These are phyloP conservation scores for Oryzias woworae DNA, from an alignment of 2,113 vertebrate species.

Conservation along the genomic window DNA sequence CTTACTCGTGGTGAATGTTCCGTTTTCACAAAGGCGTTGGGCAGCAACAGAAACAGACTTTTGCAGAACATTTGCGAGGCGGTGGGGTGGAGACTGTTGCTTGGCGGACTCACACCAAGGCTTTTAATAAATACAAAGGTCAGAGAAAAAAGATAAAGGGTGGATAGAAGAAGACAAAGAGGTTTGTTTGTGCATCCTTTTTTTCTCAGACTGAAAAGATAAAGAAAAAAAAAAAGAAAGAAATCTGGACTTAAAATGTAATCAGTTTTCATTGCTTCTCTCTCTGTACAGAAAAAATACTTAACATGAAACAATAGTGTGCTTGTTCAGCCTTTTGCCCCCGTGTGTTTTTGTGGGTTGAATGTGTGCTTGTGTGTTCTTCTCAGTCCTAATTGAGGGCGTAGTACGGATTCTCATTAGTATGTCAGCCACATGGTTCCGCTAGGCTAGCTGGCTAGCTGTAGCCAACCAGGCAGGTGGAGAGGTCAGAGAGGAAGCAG, in stretches of 20 bases:
- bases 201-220: conserved; percentile 31
- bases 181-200: conserved; percentile 41
- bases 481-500: conserved; percentile 45
- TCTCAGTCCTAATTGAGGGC: conserved; percentile 48
- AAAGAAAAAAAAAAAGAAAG: background rate
- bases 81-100: conserved; percentile 25
- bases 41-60: conserved; percentile 31
- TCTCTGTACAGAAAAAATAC: background rate
- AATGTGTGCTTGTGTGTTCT: conserved; percentile 20
- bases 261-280: no score
- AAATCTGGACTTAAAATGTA: no score
- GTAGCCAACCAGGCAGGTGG: conserved; percentile 54
- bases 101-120: conserved; percentile 28
- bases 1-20: background rate
- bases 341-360: conserved; percentile 13
- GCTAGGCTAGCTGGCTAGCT: conserved; percentile 36
- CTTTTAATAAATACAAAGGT: conserved; percentile 58
- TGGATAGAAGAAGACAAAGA: conserved; percentile 27
- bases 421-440: conserved; percentile 56
- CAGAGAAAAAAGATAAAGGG: conserved; percentile 48
- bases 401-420: conserved; percentile 57
- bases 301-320: conserved; percentile 38
- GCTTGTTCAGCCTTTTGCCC: conserved; percentile 27
- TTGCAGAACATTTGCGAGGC: conserved; percentile 31
- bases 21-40: conserved; percentile 4